Base-by-base conservation (phyloP, 2,888 invertebrate genomes). In the Nomada goodeniana region DNA sequence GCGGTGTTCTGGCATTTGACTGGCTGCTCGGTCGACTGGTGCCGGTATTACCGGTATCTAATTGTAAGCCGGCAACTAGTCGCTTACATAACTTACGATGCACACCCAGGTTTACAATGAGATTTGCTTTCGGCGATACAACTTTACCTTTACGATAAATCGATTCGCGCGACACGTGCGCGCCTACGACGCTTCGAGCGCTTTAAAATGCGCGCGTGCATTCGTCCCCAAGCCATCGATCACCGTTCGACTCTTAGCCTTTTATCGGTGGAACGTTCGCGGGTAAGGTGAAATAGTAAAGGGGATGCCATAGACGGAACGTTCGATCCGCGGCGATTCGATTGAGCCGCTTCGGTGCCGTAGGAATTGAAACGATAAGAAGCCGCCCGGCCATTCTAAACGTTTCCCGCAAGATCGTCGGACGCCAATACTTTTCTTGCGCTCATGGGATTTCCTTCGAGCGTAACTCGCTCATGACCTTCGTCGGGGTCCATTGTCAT, bases 391-490 rank as follows among this genome's bases (percentile, higher is more conserved):
- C 63, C 52, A 59, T 52, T 52, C 15, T 2, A 13, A 47, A 13
- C 47, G 47, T 15, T 47, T 3, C 47, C 15, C 15, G 47, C 47
- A 47, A 47, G 47, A 13, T 13, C 13, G 13, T 72, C 20, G 11
- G 53, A 47, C 11, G 61, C 42, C 55, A 26, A 69, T 76, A 89
- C 89, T 90, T 90, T 91, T 91, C 89, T 90, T 85, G 82, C 55
- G 64, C 71, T 71, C 84, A 88, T 89, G 89, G 90, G 88, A 90
- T 92, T 92, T 89, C 90, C 90, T 90, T 81, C 74, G 84, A 84
- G 89, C 87, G 85, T 85, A 89, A 89, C 86, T 89, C 88, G 86
- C 85, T 85, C 90, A 80, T 83, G 92, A 90, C 91, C 91, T 91
- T 90, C 89, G 73, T 80, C 87, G 76, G 61, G 82, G 88, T 90